These are phyloP conservation scores for Rhinichthys klamathensis DNA, from an alignment of 2,113 vertebrate genomes.

Conservation along the genomic window DNA sequence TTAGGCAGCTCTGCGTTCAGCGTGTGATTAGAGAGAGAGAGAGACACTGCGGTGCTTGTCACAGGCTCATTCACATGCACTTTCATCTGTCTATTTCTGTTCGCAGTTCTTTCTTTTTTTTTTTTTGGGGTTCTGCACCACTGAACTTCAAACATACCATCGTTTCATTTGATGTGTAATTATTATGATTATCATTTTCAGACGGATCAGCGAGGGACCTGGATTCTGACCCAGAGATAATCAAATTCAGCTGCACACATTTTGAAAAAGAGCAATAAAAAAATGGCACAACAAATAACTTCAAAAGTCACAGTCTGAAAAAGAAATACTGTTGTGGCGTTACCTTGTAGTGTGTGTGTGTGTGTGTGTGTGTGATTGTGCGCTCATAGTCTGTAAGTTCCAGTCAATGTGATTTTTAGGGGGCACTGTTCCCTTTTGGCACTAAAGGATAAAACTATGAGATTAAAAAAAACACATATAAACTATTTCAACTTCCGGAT, in stretches of 20 bases:
- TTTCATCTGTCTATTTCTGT: constrained; percentile 35
- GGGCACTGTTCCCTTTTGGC: constrained; percentile 11
- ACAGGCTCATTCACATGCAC: constrained; percentile 43
- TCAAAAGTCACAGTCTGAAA: constrained; percentile 54
- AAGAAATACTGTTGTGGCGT: constrained; percentile 66
- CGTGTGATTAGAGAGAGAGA: constrained; percentile 28
- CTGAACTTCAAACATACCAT: constrained; percentile 37
- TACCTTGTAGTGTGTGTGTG: neutral
- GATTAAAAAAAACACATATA: constrained; percentile 24
- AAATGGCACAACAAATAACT: constrained; percentile 28
- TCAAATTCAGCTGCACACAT: constrained; percentile 62
- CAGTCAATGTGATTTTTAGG: neutral
- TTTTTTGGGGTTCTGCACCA: constrained; percentile 27
- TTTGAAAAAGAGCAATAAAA: constrained; percentile 32
- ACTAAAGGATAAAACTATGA: neutral
- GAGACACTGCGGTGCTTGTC: constrained; percentile 5
- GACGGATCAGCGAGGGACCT: constrained; percentile 46
- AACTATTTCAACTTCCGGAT: constrained; percentile 28
- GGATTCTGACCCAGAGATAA: constrained; percentile 36
- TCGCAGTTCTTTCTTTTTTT: neutral
- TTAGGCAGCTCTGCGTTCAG: neutral
- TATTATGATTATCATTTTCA: constrained; percentile 46
- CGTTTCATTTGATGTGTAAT: constrained; percentile 50
- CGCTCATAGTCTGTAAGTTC: neutral
- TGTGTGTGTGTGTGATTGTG: neutral